Evolutionary conservation across 2,113 vertebrate genomes (phyloP), one percentile per base, ranked within the genome.

Genomic region (Corvus moneduloides): DNA sequence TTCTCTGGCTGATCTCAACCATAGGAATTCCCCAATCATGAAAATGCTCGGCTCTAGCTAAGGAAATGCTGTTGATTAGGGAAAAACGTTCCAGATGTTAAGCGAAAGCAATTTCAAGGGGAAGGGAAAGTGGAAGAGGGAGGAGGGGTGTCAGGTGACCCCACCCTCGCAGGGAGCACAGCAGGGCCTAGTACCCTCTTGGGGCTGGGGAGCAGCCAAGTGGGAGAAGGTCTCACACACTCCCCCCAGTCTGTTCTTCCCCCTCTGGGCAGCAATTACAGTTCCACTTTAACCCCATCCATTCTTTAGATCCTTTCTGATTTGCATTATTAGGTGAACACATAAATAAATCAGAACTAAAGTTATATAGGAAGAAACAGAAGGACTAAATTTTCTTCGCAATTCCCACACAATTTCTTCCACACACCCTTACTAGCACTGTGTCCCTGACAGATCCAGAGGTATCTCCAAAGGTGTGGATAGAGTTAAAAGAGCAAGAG

Each of bases 51-150:
- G 89, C 73, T 94, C 81, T 58, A 78, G 91, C 84, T 85, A 83
- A 95, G 84, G 94, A 96, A 97, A 93, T 55, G 35, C 92, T 96
- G 94, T 41, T 95, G 89, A 91, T 94, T 75, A 86, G 74, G 14
- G 51, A 61, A 82, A 87, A 94, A 73, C 7, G 66, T 87, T 96
- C 96, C 96, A 97, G 97, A 97, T 97, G 96, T 96, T 85, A 89
- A 94, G 68, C 2, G 10, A 93, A 81, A 97, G 84, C 71, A 91
- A 37, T 76, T 72, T 76, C 26, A 41, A 81, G 79, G 86, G 5
- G 5, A 90, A 46, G n/a, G 58, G 86, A 86, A 92, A 92, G 90
- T 93, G 84, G 74, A 79, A 58, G 62, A 59, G 56, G 44, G 44
- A 85, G 73, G 44, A 87, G 81, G 83, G 69, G 59, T 58, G 64